Evolutionary conservation across 2,797 vertebrate genomes (phyloP).

Genomic region (Sebastes diploproa): DNA sequence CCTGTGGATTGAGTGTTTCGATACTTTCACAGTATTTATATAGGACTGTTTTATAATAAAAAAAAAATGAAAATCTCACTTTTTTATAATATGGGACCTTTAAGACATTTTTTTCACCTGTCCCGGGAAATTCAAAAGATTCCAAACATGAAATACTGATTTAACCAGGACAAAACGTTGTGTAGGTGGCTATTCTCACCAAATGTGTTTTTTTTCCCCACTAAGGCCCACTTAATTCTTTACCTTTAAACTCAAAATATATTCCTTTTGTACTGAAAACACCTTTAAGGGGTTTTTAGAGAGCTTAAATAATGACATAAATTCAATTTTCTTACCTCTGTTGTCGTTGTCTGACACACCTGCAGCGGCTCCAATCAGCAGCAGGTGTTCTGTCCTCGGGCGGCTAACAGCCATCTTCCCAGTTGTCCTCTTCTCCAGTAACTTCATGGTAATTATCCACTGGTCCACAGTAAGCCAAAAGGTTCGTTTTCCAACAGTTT

Average conservation of each 20-base stretch:
- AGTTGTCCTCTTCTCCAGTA: not conserved
- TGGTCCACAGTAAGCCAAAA: not conserved
- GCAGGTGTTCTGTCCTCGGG: not conserved
- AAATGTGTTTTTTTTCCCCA: not conserved
- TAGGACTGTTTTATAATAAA: too few species aligned
- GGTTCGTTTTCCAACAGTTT: fast-evolving
- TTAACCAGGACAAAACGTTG: fast-evolving
- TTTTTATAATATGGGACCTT: too few species aligned
- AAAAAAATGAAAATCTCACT: too few species aligned
- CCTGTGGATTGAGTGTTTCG: too few species aligned
- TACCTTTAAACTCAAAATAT: not conserved
- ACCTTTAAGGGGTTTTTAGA: not conserved
- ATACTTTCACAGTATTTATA: too few species aligned
- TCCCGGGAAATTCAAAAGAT: not conserved
- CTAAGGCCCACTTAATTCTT: not conserved
- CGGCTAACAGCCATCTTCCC: not conserved
- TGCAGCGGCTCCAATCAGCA: not conserved
- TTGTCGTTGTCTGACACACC: not conserved
- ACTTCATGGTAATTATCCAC: not conserved
- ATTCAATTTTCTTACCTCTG: not conserved
- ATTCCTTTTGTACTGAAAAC: not conserved
- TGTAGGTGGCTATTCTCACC: not conserved
- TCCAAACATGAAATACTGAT: not conserved
- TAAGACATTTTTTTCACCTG: too few species aligned
- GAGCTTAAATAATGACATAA: not conserved